phyloP scores from a whole-genome alignment of 2,113 vertebrate species.

The Lanius collurio region DNA sequence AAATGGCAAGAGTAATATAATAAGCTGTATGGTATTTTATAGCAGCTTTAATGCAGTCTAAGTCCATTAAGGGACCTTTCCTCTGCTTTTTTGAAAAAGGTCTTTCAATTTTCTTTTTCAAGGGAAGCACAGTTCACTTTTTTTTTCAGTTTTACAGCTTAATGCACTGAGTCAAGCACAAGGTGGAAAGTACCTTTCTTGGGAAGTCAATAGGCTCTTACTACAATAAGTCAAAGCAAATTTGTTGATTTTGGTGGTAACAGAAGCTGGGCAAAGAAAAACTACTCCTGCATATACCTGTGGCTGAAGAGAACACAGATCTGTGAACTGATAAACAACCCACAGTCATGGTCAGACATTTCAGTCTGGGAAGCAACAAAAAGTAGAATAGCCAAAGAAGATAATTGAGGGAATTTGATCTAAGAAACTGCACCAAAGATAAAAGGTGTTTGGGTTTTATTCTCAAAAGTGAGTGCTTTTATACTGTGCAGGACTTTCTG shows the following conservation, averaged over 20 bases:
- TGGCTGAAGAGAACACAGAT: not conserved
- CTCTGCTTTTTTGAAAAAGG: not conserved
- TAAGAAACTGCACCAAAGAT: not conserved
- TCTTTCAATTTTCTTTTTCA: not conserved
- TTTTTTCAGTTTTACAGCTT: not conserved
- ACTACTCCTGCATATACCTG: not conserved
- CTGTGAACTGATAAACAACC: not conserved
- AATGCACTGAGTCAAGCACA: not conserved
- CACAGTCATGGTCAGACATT: not conserved
- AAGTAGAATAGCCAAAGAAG: not conserved
- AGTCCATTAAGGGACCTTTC: not conserved
- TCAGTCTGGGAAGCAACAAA: not conserved
- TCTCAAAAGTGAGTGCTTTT: not conserved
- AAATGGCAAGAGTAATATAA: constrained; percentile 7
- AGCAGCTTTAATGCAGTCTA: not conserved
- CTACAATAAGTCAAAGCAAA: not conserved
- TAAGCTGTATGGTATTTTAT: not conserved
- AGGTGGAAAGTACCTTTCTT: not conserved
- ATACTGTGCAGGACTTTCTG: not conserved
- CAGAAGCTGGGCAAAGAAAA: not conserved
- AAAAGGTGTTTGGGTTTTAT: not conserved
- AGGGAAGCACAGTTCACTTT: not conserved
- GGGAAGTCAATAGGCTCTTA: not conserved
- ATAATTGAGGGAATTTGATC: not conserved
- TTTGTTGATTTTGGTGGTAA: not conserved